A percentile compares a stretch with the other conserved stretches of the same genome.
Conservation (phyloP, 23 tunicate species). For the Halocynthia roretzi region DNA sequence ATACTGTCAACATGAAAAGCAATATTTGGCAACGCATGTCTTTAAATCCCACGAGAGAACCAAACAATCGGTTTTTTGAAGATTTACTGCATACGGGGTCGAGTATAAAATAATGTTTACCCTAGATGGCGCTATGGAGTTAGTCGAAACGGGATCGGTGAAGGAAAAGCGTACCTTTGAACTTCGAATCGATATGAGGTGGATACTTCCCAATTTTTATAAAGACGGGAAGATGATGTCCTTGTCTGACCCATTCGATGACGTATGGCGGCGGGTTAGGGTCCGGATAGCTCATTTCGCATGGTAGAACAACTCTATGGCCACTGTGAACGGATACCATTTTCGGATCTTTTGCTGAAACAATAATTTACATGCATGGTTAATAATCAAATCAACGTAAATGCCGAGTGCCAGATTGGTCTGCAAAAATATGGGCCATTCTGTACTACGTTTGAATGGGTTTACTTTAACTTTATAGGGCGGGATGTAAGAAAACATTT, state of each 20-base stretch:
- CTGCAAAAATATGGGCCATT: no score
- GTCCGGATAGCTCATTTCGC: slow-evolving; percentile 15
- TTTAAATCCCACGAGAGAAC: no score
- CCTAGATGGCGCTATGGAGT: no score
- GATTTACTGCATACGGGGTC: no score
- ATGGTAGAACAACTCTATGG: slow-evolving; percentile 25
- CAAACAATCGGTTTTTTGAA: no score
- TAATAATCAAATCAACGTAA: background rate
- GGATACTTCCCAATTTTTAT: slow-evolving; percentile 57
- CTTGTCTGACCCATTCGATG: slow-evolving; percentile 46
- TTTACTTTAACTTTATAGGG: no score
- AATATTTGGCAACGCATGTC: no score
- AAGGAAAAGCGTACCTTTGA: slow-evolving; percentile 28
- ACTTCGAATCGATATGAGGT: slow-evolving; percentile 29
- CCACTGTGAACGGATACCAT: slow-evolving; percentile 22
- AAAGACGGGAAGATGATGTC: slow-evolving; percentile 26
- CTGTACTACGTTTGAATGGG: no score
- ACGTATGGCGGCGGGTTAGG: slow-evolving; percentile 37
- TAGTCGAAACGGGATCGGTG: background rate
- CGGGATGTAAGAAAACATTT: no score
- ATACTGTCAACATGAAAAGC: no score
- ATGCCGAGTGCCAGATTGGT: background rate
- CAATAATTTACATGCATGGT: background rate
- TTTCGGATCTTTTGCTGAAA: background rate
- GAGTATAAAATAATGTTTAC: no score